A percentile compares a stretch with the other conserved stretches of the same genome.
phyloP scores from a whole-genome alignment of 2,888 invertebrate species.

The Noctua comes region DNA sequence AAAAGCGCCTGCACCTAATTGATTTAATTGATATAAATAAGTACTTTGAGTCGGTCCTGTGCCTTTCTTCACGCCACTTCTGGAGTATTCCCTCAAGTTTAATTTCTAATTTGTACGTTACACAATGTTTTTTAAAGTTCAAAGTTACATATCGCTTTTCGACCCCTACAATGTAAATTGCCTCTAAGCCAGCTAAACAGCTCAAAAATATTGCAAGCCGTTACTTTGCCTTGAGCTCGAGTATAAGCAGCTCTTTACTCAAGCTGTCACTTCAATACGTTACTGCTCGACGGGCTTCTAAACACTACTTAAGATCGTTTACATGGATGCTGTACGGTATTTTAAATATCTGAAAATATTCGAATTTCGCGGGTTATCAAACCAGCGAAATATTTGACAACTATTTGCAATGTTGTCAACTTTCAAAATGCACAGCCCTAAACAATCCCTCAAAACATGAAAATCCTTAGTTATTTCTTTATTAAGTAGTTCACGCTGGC shows the following conservation, averaged over 20 bases:
- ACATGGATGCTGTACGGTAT: neutral
- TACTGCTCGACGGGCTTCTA: neutral
- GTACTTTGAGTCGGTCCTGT: no score
- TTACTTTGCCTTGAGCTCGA: constrained; percentile 10
- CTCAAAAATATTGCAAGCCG: constrained; percentile 6
- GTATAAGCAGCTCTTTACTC: constrained; percentile 16
- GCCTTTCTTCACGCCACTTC: no score
- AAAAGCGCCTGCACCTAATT: no score
- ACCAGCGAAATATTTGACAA: neutral
- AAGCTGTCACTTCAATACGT: constrained; percentile 35
- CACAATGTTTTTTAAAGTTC: no score
- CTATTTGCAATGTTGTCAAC: neutral
- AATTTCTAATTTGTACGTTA: no score
- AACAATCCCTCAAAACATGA: constrained; percentile 5
- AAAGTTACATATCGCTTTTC: neutral
- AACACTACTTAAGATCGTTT: neutral
- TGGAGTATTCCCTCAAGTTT: no score
- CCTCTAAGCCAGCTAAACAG: neutral
- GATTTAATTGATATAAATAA: no score
- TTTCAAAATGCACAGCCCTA: neutral
- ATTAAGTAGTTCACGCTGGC: constrained; percentile 24
- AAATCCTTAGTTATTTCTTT: constrained; percentile 45
- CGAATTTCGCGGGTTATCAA: no score
- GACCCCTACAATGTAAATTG: neutral
- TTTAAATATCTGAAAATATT: neutral